Percentiles rank a stretch among this genome's conserved stretches.
phyloP scores from a whole-genome alignment of 2,888 invertebrate genomes.

The Linyphia triangularis region DNA sequence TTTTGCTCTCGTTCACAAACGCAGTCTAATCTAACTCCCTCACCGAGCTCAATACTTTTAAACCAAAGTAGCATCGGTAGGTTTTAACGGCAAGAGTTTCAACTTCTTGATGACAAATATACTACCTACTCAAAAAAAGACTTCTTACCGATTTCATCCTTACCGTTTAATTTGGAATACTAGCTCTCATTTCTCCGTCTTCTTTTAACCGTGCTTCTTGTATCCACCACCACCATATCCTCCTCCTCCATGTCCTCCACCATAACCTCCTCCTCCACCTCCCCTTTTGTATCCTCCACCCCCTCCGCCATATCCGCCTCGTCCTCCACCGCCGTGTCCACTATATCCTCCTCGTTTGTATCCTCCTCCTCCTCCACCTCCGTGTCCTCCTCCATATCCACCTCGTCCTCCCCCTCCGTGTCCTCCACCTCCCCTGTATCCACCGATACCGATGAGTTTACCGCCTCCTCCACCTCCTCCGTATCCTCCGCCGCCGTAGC shows the following conservation, averaged over 20 bases:
- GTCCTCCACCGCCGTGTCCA: neutral
- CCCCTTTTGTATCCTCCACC: conserved; percentile 4
- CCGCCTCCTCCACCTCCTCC: conserved; percentile 28
- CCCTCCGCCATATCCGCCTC: conserved; percentile 10
- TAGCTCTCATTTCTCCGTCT: neutral
- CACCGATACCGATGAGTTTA: neutral
- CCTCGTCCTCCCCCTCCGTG: neutral
- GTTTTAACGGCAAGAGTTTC: too few species aligned
- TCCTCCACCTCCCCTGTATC: neutral
- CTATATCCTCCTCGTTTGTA: conserved; percentile 1
- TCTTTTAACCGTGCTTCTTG: too few species aligned
- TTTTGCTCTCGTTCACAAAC: too few species aligned
- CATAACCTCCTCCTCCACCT: conserved; percentile 10
- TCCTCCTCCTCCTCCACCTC: conserved; percentile 6
- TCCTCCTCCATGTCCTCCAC: neutral
- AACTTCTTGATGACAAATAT: too few species aligned
- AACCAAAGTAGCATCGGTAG: too few species aligned
- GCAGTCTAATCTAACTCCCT: too few species aligned
- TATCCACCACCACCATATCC: conserved; percentile 4
- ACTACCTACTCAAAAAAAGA: neutral
- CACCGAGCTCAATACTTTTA: too few species aligned
- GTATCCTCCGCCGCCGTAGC: conserved; percentile 6
- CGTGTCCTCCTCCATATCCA: conserved; percentile 4
- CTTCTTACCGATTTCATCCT: too few species aligned
- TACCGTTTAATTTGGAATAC: neutral